Percentiles rank a stretch among this genome's conserved stretches.
phyloP scores from a whole-genome alignment of 2,113 vertebrate genomes.

The Excalfactoria chinensis region DNA sequence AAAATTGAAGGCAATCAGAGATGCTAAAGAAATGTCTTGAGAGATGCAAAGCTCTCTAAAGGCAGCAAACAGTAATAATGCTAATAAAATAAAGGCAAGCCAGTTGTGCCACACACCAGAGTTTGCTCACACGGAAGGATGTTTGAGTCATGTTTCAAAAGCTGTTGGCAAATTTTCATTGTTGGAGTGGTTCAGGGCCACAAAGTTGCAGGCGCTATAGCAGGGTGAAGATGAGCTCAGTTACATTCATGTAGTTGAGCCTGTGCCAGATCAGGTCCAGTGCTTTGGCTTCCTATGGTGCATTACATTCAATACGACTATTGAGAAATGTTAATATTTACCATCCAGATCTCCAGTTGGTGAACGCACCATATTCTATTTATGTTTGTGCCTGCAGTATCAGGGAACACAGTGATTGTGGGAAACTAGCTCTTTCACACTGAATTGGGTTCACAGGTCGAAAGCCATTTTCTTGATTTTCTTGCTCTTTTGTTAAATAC shows the following conservation, averaged over 20 bases:
- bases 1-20: neutral
- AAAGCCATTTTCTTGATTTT: too few species aligned
- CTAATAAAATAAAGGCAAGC: neutral
- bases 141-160: constrained; percentile 29
- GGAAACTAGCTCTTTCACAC: too few species aligned
- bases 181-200: neutral
- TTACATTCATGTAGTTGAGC: neutral
- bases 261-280: neutral
- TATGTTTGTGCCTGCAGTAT: too few species aligned
- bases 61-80: neutral
- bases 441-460: too few species aligned
- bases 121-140: neutral
- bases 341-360: too few species aligned
- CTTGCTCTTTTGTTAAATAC: too few species aligned
- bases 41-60: neutral
- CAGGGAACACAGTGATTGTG: too few species aligned
- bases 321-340: too few species aligned
- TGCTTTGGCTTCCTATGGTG: too few species aligned
- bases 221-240: neutral
- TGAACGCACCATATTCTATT: too few species aligned
- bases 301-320: too few species aligned
- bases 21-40: neutral
- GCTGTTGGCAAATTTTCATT: constrained; percentile 3
- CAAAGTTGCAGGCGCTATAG: neutral
- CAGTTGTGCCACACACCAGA: neutral